Evolutionary conservation across 2,113 vertebrate species (phyloP).

Genomic region (Elgaria multicarinata): DNA sequence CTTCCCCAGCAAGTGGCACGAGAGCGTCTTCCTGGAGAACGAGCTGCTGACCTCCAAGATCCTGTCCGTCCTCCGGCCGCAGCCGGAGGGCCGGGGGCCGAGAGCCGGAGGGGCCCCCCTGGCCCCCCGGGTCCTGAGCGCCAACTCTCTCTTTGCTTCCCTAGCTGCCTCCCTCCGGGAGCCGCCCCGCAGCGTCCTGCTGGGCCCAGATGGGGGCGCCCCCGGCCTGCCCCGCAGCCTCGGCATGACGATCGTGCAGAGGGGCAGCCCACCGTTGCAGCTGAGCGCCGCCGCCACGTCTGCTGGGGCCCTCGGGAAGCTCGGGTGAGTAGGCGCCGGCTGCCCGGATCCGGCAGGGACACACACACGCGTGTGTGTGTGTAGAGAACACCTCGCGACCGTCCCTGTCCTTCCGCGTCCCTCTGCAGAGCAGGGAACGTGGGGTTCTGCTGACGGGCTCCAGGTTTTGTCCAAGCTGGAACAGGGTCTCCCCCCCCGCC

Average conservation of each 20-base stretch:
- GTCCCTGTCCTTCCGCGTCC: too few species aligned
- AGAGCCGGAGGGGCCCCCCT: conserved; percentile 65
- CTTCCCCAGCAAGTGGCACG: conserved; percentile 76
- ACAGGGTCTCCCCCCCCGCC: too few species aligned
- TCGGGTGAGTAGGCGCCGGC: conserved; percentile 81
- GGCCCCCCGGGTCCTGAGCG: conserved; percentile 73
- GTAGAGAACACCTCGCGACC: too few species aligned
- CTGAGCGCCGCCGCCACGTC: conserved; percentile 60
- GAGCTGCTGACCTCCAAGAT: conserved; percentile 85
- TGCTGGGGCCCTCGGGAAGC: conserved; percentile 72
- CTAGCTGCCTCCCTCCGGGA: conserved; percentile 83
- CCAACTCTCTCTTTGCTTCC: conserved; percentile 76
- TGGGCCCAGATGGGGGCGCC: conserved; percentile 85
- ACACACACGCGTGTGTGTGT: too few species aligned
- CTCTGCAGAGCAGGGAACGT: too few species aligned
- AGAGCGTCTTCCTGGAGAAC: conserved; percentile 82
- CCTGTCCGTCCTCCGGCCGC: conserved; percentile 76
- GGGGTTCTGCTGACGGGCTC: too few species aligned
- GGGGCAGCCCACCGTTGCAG: conserved; percentile 78
- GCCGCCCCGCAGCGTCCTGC: conserved; percentile 71
- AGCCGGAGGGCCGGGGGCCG: conserved; percentile 58
- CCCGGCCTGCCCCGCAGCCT: conserved; percentile 74
- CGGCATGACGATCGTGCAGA: conserved; percentile 90
- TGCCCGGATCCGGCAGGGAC: too few species aligned
- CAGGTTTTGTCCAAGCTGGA: too few species aligned